Conservation (phyloP, 2,888 invertebrate species). For the Hypsopygia costalis region DNA sequence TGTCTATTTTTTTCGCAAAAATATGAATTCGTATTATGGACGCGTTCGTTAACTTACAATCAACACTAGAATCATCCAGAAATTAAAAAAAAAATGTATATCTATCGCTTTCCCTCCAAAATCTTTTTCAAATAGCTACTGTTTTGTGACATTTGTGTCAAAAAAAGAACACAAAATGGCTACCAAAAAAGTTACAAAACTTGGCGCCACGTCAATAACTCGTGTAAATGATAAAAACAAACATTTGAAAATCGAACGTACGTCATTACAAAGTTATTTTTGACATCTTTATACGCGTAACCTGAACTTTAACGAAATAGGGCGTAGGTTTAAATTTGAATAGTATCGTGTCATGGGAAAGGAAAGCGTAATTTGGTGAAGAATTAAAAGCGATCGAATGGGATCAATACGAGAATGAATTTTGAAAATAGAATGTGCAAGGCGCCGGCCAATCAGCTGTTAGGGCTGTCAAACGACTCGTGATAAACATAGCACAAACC, state of each 20-base stretch:
- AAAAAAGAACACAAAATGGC: background rate
- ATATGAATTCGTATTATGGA: no score
- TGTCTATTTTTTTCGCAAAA: no score
- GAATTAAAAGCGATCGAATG: constrained; percentile 47
- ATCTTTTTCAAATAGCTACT: no score
- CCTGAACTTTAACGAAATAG: background rate
- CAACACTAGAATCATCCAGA: no score
- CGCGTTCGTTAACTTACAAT: no score
- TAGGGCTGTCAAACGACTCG: constrained; percentile 52
- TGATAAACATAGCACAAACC: no score
- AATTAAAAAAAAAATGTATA: no score
- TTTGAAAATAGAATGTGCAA: constrained; percentile 64
- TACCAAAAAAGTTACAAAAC: background rate
- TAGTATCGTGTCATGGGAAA: background rate
- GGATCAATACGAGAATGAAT: constrained; percentile 58
- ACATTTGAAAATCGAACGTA: constrained; percentile 27
- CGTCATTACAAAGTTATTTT: constrained; percentile 10
- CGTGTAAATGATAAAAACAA: constrained; percentile 31
- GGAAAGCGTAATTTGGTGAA: constrained; percentile 24
- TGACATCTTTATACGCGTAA: constrained; percentile 4
- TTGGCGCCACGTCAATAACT: constrained; percentile 30
- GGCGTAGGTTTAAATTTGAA: constrained; percentile 9
- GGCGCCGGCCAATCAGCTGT: constrained; percentile 49
- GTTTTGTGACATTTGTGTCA: background rate
- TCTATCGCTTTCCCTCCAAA: no score